Evolutionary conservation across 1,140 invertebrate species (phyloP), one percentile per base, ranked within the genome.

Genomic region (Octopus bimaculoides): DNA sequence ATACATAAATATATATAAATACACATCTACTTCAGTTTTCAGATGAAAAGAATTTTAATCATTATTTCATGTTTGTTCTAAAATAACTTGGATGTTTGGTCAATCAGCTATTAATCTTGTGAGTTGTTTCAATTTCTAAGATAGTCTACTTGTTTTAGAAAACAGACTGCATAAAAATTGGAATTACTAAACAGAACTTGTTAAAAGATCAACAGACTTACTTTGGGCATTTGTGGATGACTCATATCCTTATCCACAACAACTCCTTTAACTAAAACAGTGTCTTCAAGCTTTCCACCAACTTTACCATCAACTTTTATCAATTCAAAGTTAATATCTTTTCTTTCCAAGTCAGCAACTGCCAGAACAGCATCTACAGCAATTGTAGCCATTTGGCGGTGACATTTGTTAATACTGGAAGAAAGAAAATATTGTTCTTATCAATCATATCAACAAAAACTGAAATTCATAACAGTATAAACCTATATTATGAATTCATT

Each of bases 141-240:
- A 3, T 41, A 41, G 26, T 41, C 3, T 41, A 41, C 26, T 41
- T 0, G 26, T 41, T 41, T 41, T 41, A 41, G 26, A 41, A 41
- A 41, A 41, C 26, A 41, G 26, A 41, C 26, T 41, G 26, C 26
- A 41, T 41, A 12, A 12, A 61, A 61, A 61, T 61, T 61, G 56
- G 17, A 61, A 61, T 61, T 61, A 61, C 9, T 61, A 61, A 9
- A 61, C 17, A 61, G 9, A 12, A 61, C 56, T 61, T 61, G 17
- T 61, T 61, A 12, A 12, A 61, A 61, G 26, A 41, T 41, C 26
- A 41, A 41, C 26, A 41, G 20, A 4, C 66, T 66, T 81, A 95
- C 94, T 92, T 95, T 99, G 3, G 98, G 98, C 98, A 99, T 99
- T 92, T 99, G 98, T 77, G 98, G 97, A 93, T 99, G 98, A 85